Percentiles rank a stretch among this genome's conserved stretches.
Conservation (phyloP, 2,113 vertebrate species). For the Muscicapa adusta region DNA sequence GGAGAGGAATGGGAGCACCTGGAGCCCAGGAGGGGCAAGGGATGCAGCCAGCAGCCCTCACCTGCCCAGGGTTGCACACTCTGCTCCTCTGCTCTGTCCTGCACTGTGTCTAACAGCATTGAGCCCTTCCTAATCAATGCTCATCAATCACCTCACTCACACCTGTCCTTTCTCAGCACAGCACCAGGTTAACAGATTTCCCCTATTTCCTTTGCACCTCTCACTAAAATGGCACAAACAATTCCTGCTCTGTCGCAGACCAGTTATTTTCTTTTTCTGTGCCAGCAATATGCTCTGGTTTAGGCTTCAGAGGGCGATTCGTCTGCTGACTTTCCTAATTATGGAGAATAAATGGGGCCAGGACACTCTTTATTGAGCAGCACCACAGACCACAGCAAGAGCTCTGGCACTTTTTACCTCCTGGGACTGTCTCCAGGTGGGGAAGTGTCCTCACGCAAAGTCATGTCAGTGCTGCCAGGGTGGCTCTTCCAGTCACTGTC, state of each 20-base stretch:
- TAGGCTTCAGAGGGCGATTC: not conserved
- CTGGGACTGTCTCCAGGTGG: not conserved
- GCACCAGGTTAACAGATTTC: not conserved
- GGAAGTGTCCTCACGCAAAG: not conserved
- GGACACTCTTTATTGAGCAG: not conserved
- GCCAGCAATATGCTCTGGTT: not conserved
- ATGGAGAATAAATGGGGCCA: not conserved
- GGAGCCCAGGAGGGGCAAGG: accelerated
- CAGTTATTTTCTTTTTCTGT: not conserved
- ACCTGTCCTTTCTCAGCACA: not conserved
- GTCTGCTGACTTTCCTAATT: constrained; percentile 1
- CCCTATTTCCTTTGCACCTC: not conserved
- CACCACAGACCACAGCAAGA: not conserved
- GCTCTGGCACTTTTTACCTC: not conserved
- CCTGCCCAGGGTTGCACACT: not conserved
- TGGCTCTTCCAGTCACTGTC: accelerated
- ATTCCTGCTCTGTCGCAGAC: not conserved
- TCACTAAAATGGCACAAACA: not conserved
- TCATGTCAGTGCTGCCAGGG: not conserved
- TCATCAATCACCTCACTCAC: not conserved
- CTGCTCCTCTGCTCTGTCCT: not conserved
- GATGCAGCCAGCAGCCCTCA: not conserved
- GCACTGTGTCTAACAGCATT: accelerated
- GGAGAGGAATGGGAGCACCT: accelerated
- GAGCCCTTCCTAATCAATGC: not conserved